Evolutionary conservation across 2,113 vertebrate genomes (phyloP).

Genomic region (Ammospiza nelsoni): DNA sequence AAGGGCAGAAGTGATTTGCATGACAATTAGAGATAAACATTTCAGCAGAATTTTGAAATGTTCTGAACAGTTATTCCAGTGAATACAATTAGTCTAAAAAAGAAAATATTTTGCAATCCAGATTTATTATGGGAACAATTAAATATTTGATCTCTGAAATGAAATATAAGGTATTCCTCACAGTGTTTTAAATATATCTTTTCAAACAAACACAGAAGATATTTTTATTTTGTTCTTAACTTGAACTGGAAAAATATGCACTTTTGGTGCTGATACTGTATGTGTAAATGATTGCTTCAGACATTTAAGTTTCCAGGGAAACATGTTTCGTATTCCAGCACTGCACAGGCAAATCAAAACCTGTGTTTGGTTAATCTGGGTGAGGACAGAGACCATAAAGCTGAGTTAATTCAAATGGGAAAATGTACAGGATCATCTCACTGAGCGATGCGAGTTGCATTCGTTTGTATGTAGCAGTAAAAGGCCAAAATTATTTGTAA

Average conservation of each 20-base stretch:
- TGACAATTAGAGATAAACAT: constrained; percentile 57
- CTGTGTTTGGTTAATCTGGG: constrained; percentile 25
- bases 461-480: background rate
- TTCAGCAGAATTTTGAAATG: constrained; percentile 21
- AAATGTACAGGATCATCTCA: constrained; percentile 21
- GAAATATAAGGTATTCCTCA: background rate
- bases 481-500: background rate
- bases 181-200: background rate
- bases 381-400: constrained; percentile 52
- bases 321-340: constrained; percentile 43
- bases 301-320: constrained; percentile 70
- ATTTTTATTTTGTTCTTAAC: background rate
- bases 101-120: background rate
- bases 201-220: background rate
- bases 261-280: constrained; percentile 39
- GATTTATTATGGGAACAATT: background rate
- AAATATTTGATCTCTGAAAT: background rate
- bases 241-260: background rate
- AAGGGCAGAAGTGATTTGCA: constrained; percentile 48
- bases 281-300: constrained; percentile 58
- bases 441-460: background rate
- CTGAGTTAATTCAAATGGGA: constrained; percentile 45
- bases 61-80: background rate
- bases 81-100: background rate
- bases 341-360: constrained; percentile 53